Conservation (phyloP, 2,113 vertebrate genomes). For the Myiagra hebetior region DNA sequence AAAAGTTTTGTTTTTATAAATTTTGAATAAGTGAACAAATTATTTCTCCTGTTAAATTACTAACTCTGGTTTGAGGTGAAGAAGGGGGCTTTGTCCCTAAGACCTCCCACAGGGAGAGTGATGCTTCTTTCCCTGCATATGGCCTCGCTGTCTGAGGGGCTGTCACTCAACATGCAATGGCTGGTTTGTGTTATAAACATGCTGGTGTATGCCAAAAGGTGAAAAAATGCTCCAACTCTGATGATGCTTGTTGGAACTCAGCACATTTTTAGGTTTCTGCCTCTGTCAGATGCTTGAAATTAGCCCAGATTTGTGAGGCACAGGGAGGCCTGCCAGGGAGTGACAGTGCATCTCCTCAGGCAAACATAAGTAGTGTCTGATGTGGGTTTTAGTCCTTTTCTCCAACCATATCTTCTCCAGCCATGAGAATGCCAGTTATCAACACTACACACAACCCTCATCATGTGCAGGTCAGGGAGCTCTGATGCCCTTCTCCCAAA, state of each 20-base stretch:
- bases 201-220: neutral
- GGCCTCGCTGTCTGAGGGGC: fast-evolving
- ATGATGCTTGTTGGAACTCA: neutral
- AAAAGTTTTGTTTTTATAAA: neutral
- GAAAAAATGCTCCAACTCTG: neutral
- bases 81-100: fast-evolving
- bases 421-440: neutral
- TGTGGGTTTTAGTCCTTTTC: neutral
- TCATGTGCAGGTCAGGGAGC: neutral
- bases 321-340: neutral
- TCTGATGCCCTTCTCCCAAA: neutral
- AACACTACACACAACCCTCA: neutral
- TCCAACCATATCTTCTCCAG: neutral
- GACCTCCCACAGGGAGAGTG: fast-evolving
- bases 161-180: neutral
- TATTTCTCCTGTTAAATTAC: neutral
- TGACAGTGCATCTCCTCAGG: neutral
- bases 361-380: neutral
- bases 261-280: neutral
- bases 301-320: fast-evolving
- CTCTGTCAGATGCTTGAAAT: neutral
- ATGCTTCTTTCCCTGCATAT: fast-evolving
- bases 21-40: neutral
- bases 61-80: neutral
- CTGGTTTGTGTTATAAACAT: neutral